Evolutionary conservation across 2,888 invertebrate species (phyloP).

Genomic region (Athalia circularis): DNA sequence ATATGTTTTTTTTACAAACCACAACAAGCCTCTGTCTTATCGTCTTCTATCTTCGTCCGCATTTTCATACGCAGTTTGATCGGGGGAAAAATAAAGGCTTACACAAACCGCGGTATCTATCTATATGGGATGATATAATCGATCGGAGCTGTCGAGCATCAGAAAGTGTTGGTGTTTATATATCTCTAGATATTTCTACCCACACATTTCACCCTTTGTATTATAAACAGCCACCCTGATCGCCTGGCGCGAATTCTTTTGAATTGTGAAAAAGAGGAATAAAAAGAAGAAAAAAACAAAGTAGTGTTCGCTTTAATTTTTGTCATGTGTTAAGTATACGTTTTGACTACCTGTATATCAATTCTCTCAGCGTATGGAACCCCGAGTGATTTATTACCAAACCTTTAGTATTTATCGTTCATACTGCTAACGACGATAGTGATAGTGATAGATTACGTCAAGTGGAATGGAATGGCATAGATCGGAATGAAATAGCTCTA

Average conservation of each 20-base stretch:
- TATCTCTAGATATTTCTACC: not conserved
- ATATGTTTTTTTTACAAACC: too few species aligned
- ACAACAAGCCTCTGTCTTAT: too few species aligned
- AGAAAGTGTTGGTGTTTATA: not conserved
- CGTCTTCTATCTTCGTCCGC: too few species aligned
- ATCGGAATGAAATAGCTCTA: constrained; percentile 10
- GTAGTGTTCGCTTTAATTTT: not conserved
- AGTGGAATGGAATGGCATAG: constrained; percentile 16
- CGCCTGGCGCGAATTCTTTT: not conserved
- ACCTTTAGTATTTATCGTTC: constrained; percentile 17
- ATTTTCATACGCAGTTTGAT: too few species aligned
- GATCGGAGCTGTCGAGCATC: not conserved
- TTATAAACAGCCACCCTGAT: not conserved
- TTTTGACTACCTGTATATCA: not conserved
- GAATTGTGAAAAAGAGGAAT: not conserved
- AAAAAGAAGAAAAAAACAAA: not conserved
- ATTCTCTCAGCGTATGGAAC: not conserved
- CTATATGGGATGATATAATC: not conserved
- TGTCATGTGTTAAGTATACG: too few species aligned
- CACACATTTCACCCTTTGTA: not conserved
- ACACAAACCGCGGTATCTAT: not conserved
- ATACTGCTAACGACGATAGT: not conserved
- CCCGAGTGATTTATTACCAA: constrained; percentile 22
- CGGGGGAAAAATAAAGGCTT: too few species aligned
- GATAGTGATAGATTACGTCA: constrained; percentile 37